Conservation (phyloP, 2,797 vertebrate genomes). For the Pangasius sanitwongsei region DNA sequence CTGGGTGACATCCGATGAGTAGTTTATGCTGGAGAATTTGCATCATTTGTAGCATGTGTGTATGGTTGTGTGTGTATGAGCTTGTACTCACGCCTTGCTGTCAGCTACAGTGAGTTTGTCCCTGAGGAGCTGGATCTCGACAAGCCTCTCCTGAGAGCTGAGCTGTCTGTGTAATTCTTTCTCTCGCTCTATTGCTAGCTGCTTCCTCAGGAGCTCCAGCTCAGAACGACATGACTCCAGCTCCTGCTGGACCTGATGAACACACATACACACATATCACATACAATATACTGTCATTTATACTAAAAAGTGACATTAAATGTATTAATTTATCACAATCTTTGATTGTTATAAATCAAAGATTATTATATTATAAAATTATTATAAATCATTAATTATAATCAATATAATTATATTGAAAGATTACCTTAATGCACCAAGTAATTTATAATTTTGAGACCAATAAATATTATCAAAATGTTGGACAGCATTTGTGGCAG, state of each 20-base stretch:
- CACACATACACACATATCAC: background rate
- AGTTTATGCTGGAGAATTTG: background rate
- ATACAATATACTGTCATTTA: background rate
- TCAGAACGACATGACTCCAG: constrained; percentile 72
- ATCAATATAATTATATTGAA: background rate
- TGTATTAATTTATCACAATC: background rate
- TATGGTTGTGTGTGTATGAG: background rate
- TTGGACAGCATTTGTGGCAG: background rate
- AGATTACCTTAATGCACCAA: background rate
- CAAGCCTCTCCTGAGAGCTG: constrained; percentile 74
- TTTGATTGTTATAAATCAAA: background rate
- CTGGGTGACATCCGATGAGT: background rate
- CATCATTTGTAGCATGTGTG: background rate
- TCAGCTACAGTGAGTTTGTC: constrained; percentile 76
- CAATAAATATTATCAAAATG: background rate
- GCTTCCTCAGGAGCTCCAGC: constrained; percentile 75
- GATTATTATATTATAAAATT: background rate
- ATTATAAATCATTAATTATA: background rate
- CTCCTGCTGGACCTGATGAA: constrained; percentile 73
- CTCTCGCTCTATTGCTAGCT: constrained; percentile 78
- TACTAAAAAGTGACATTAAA: background rate
- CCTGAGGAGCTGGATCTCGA: constrained; percentile 76
- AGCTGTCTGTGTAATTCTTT: constrained; percentile 72
- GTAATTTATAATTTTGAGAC: background rate
- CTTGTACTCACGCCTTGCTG: constrained; percentile 73